phyloP scores from a whole-genome alignment of 1,140 invertebrate genomes.

The Tyrophagus putrescentiae region DNA sequence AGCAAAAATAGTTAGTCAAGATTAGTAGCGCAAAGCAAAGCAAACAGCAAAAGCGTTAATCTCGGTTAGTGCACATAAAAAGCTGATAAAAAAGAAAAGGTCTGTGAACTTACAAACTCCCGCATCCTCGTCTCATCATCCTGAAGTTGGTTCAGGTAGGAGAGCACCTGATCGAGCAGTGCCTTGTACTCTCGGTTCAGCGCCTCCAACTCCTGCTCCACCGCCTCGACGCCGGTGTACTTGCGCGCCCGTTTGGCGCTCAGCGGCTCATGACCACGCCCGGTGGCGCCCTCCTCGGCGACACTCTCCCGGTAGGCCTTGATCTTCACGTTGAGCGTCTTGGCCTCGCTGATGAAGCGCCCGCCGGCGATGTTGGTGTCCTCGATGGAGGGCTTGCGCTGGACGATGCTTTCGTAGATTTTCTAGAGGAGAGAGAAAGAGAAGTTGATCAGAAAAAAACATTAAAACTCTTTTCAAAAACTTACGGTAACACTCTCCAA shows the following conservation, averaged over 20 bases:
- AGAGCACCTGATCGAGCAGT: conserved; percentile 54
- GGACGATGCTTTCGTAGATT: conserved; percentile 71
- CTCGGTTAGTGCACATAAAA: conserved; percentile 18
- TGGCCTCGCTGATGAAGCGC: conserved; percentile 87
- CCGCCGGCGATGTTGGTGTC: conserved; percentile 85
- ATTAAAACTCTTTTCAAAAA: conserved; percentile 14
- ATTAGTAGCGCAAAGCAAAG: conserved; percentile 5
- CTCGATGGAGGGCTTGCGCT: conserved; percentile 80
- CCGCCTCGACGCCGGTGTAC: conserved; percentile 52
- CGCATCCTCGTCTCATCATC: conserved; percentile 43
- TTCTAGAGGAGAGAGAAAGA: conserved; percentile 46
- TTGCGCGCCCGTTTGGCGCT: conserved; percentile 34
- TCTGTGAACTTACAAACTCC: conserved; percentile 37
- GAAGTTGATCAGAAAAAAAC: background rate
- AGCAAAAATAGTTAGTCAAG: background rate
- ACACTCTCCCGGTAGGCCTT: conserved; percentile 73
- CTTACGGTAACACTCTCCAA: conserved; percentile 62
- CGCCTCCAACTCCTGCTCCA: conserved; percentile 66
- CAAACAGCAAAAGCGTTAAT: too few relatives aligned
- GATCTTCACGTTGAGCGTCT: conserved; percentile 76
- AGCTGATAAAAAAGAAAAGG: conserved; percentile 34
- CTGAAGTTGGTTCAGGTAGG: conserved; percentile 45
- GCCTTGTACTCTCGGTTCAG: conserved; percentile 61
- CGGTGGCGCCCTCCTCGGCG: conserved; percentile 66
- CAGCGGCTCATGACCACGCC: conserved; percentile 43